Base-by-base conservation (phyloP, 2,113 vertebrate species). In the Dromas ardeola region DNA sequence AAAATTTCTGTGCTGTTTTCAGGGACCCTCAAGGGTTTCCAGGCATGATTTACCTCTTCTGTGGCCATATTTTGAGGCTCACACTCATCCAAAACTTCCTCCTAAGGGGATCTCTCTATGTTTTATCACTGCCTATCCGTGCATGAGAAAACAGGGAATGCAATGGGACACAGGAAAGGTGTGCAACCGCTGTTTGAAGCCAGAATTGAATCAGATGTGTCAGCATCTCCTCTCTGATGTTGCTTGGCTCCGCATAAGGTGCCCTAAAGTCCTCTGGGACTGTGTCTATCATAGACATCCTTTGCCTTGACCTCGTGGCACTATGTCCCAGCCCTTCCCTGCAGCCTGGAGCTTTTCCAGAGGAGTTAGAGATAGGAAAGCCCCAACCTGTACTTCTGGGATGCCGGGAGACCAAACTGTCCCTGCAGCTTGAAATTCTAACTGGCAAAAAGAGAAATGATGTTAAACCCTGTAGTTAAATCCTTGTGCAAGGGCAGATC, bases 1-100 rank as follows among this genome's bases (percentile, higher is more conserved):
- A 90, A 92, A 84, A 90, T 76, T 61, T 88, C 81, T 84, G 9
- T 29, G 52, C 88, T 90, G 74, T 71, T 95, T 83, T 62, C 83
- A 80, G 95, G 83, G 40, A 61, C 42, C 69, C 69, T 95, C 43
- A 6, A 79, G 86, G 45, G n/a, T 79, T 95, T 92, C 76, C 76
- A 94, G 86, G 82, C 11, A 0, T 23, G n/a, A 86, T 90, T 95
- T 86, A 70, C 63, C 36, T 86, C 43, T 87, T 53, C 32, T 0
- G 6, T 53, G 52, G 36, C 10, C 18, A 0, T 29, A 30, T 55
- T 82, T 62, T 47, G 59, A 82, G 38, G 34, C 13, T 63, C 34
- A 38, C 21, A 36, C 53, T 45, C 55, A 62, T 29, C 20, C 29
- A 4, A 30, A 73, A 25, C 74, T 86, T 84, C 13, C 26, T 63